These are phyloP conservation scores for Dromas ardeola DNA, from an alignment of 2,113 vertebrate genomes.

Conservation along the genomic window DNA sequence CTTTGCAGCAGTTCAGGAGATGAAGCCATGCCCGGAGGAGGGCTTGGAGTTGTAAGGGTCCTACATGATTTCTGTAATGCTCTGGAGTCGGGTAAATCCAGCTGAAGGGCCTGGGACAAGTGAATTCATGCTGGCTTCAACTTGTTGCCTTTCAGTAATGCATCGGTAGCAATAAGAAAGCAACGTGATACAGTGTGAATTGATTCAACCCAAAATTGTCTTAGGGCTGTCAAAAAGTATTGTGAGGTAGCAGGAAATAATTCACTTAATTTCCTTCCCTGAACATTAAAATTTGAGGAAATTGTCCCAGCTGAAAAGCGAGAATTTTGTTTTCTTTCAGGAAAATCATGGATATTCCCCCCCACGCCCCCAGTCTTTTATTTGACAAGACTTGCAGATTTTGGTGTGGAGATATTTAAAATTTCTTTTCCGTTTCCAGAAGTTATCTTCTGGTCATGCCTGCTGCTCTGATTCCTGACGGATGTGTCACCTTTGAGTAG, in stretches of 20 bases:
- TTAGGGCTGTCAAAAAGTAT: not conserved
- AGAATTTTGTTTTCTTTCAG: not conserved
- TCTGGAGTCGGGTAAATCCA: not conserved
- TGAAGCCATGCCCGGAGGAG: not conserved
- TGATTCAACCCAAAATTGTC: not conserved
- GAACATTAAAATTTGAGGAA: not conserved
- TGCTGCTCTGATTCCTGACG: not conserved
- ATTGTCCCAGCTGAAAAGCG: not conserved
- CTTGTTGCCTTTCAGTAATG: not conserved
- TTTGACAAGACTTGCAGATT: not conserved
- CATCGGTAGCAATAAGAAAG: not conserved
- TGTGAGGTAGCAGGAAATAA: not conserved
- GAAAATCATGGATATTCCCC: not conserved
- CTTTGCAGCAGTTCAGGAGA: not conserved
- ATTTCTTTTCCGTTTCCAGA: not conserved
- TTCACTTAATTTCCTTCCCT: not conserved
- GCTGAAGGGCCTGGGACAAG: not conserved
- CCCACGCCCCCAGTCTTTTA: not conserved
- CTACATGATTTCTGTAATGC: rapidly evolving
- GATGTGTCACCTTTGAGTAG: not conserved
- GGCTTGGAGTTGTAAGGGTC: not conserved
- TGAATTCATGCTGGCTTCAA: not conserved
- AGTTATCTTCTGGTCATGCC: not conserved
- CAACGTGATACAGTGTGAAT: not conserved
- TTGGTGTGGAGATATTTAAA: not conserved